Conservation (phyloP, 2,888 invertebrate genomes). For the Linyphia triangularis region DNA sequence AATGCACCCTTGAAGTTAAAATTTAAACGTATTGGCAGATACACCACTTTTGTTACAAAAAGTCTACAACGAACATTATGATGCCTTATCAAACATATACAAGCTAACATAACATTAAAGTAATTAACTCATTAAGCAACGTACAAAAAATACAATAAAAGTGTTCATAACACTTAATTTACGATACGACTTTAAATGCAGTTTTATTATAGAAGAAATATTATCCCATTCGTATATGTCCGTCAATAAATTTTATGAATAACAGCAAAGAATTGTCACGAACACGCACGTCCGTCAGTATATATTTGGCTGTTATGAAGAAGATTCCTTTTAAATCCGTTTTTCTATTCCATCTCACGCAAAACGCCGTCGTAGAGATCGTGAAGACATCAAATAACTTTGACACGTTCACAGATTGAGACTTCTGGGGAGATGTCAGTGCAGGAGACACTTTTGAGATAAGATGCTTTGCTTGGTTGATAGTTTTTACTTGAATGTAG, state of each 20-base stretch:
- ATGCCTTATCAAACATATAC: too few species aligned
- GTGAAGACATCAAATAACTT: slow-evolving; percentile 14
- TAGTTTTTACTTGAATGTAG: background rate
- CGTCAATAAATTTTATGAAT: background rate
- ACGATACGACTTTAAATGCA: too few species aligned
- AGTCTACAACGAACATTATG: too few species aligned
- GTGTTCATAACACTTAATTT: too few species aligned
- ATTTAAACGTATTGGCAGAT: too few species aligned
- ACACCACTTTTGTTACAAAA: too few species aligned
- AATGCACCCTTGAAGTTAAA: too few species aligned
- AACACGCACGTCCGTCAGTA: slow-evolving; percentile 8
- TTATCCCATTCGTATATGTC: background rate
- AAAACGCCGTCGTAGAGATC: background rate
- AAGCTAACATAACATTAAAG: too few species aligned
- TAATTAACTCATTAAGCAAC: too few species aligned
- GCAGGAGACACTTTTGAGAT: background rate
- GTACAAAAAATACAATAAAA: too few species aligned
- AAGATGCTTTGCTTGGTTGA: background rate
- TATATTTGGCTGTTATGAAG: background rate
- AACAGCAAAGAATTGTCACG: background rate
- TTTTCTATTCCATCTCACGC: background rate
- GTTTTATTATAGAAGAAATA: too few species aligned
- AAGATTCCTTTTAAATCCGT: background rate
- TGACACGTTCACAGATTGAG: slow-evolving; percentile 3
- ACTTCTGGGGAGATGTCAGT: background rate